phyloP scores from a whole-genome alignment of 2,113 vertebrate species.

The Vimba vimba region DNA sequence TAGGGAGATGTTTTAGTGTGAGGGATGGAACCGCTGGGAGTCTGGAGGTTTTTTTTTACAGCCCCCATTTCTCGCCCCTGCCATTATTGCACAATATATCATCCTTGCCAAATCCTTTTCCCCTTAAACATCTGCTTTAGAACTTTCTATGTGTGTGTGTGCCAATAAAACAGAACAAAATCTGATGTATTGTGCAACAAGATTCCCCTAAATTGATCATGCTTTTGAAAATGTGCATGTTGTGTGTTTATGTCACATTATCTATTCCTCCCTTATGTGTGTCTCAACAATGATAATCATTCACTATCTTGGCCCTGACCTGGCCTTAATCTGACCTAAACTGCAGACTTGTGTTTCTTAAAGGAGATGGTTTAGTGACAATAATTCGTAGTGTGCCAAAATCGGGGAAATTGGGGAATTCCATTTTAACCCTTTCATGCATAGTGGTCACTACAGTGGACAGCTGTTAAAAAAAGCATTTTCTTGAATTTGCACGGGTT shows the following conservation, averaged over 20 bases:
- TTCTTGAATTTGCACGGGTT: too few relatives aligned
- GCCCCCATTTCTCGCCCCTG: neutral
- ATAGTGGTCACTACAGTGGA: too few relatives aligned
- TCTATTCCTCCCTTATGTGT: neutral
- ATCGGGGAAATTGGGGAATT: neutral
- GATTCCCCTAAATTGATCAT: neutral
- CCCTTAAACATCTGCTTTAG: neutral
- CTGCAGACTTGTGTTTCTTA: neutral
- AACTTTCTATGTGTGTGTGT: too few relatives aligned
- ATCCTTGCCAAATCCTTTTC: neutral
- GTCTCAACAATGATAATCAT: neutral
- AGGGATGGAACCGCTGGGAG: neutral
- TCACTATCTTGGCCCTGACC: neutral
- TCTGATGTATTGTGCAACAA: constrained; percentile 34
- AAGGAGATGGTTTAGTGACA: neutral
- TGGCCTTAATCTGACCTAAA: neutral
- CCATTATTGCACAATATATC: constrained; percentile 10
- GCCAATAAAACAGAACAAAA: constrained; percentile 27
- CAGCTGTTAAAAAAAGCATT: too few relatives aligned
- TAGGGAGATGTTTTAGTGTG: neutral
- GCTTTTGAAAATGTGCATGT: neutral
- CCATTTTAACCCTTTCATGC: neutral
- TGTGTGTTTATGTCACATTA: neutral
- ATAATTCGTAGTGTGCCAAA: neutral
- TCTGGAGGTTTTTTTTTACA: neutral